phyloP scores from a whole-genome alignment of 2,113 vertebrate genomes.

The Bos javanicus region DNA sequence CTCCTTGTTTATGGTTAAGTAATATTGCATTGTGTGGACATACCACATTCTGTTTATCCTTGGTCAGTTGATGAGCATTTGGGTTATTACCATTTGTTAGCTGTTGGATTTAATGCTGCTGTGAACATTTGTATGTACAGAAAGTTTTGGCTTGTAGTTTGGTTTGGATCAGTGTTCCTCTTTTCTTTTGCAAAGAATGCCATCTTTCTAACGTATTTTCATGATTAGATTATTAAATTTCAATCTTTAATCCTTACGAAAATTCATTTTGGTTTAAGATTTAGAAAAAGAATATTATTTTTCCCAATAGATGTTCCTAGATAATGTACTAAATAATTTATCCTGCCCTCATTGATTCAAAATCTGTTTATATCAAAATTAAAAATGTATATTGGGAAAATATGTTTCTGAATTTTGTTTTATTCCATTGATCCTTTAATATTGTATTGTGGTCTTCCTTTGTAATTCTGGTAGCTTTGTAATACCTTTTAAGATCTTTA shows the following conservation, averaged over 20 bases:
- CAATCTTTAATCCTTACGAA: not conserved
- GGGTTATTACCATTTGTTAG: not conserved
- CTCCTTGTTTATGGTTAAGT: not conserved
- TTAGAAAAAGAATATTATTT: not conserved
- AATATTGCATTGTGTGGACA: not conserved
- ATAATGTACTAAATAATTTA: constrained; percentile 1
- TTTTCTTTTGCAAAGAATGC: not conserved
- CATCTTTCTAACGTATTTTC: not conserved
- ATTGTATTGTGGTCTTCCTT: not conserved
- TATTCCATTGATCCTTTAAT: not conserved
- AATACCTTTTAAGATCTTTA: not conserved
- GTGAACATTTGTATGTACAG: not conserved
- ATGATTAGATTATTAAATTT: constrained; percentile 17
- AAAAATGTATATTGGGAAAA: not conserved
- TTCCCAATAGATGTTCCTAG: not conserved
- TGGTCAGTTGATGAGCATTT: not conserved
- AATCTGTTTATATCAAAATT: constrained; percentile 6
- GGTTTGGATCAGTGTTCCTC: not conserved
- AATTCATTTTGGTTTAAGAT: constrained; percentile 24
- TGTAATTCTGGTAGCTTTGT: not conserved
- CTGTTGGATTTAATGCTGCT: not conserved
- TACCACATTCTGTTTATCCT: not conserved
- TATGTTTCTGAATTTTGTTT: not conserved
- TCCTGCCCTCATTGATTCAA: not conserved
- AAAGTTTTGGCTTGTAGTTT: not conserved